Evolutionary conservation across 2,113 vertebrate genomes (phyloP).

Genomic region (Ceyx cyanopectus): DNA sequence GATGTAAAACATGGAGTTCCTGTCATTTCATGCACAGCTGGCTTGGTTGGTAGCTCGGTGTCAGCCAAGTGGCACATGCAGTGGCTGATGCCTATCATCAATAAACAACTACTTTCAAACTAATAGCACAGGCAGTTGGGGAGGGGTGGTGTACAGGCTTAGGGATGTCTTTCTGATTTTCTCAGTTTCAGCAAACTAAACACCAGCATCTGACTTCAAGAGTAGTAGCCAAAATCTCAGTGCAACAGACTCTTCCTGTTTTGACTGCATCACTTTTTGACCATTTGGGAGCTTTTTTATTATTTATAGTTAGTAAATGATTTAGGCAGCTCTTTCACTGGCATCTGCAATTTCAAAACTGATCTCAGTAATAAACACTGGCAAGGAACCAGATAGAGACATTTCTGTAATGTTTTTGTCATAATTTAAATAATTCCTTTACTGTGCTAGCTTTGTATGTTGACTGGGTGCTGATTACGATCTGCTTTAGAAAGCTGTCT

Average conservation of each 20-base stretch:
- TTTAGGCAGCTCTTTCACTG: background rate
- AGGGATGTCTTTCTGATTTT: background rate
- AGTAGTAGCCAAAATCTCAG: background rate
- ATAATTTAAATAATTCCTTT: slow-evolving; percentile 9
- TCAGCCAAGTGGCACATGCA: background rate
- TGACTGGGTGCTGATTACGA: background rate
- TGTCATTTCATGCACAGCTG: background rate
- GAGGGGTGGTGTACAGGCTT: background rate
- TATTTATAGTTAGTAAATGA: slow-evolving; percentile 12
- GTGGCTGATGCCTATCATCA: background rate
- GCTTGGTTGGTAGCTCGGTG: background rate
- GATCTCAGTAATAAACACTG: background rate
- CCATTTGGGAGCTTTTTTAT: background rate
- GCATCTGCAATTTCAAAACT: background rate
- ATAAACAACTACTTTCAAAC: background rate
- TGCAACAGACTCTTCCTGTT: background rate
- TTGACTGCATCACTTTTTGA: background rate
- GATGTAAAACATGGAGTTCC: background rate
- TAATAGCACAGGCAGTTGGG: background rate
- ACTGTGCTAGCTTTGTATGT: background rate
- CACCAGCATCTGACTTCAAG: background rate
- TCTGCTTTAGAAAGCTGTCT: background rate
- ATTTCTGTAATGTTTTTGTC: background rate
- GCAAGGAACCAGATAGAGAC: background rate
- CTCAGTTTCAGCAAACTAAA: background rate